Evolutionary conservation across 2,113 vertebrate species (phyloP).

Genomic region (Orthochromis indermauri): DNA sequence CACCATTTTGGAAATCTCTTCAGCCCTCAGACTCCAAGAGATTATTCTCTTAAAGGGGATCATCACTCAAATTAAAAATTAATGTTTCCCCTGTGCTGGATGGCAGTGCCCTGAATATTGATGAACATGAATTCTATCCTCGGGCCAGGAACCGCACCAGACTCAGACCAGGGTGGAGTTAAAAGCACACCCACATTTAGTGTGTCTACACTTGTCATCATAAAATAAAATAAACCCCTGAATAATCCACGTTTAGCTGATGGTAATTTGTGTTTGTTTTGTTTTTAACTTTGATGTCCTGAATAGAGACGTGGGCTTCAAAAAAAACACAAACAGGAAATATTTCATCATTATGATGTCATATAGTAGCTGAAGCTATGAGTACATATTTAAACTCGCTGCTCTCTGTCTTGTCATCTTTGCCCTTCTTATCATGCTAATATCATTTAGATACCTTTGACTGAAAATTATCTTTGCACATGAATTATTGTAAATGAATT

Average conservation of each 20-base stretch:
- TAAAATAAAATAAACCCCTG: neutral
- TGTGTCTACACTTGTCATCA: neutral
- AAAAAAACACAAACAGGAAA: neutral
- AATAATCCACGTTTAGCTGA: neutral
- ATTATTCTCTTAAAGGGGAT: neutral
- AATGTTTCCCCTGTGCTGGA: slow-evolving; percentile 4
- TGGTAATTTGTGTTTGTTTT: neutral
- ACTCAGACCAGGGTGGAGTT: neutral
- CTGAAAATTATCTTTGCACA: neutral
- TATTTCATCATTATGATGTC: neutral
- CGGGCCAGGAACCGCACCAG: neutral
- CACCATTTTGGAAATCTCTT: neutral
- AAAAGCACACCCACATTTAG: neutral
- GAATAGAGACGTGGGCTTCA: fast-evolving
- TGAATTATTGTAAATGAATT: neutral
- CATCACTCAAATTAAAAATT: slow-evolving; percentile 29
- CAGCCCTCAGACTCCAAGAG: neutral
- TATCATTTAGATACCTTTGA: no score
- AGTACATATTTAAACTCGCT: neutral
- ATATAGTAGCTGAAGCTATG: neutral
- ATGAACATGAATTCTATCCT: neutral
- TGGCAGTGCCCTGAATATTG: slow-evolving; percentile 2
- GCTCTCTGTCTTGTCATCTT: neutral
- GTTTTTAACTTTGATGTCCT: neutral
- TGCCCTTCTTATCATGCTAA: neutral